Evolutionary conservation across 2,888 invertebrate species (phyloP).

Genomic region (Ashinkailepas kermadecensis): DNA sequence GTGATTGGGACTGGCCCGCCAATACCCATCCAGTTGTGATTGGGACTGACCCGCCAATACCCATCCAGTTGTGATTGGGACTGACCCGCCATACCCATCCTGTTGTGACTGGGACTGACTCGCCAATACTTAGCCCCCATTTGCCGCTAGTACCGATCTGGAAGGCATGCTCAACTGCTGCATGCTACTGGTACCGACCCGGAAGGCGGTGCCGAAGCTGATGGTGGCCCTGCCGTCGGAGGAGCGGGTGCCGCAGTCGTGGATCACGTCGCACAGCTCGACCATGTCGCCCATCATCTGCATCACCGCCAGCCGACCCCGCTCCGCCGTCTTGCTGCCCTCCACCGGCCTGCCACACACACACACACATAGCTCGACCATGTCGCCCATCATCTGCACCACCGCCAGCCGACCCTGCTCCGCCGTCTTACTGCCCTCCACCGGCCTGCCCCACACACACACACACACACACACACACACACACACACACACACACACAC

Average conservation of each 20-base stretch:
- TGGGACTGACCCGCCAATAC: no score
- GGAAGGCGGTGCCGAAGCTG: conserved; percentile 79
- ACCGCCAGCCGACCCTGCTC: conserved; percentile 79
- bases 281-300: conserved; percentile 79
- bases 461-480: no score
- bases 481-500: no score
- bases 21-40: no score
- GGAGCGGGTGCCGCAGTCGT: conserved; percentile 64
- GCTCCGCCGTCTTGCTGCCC: conserved; percentile 78
- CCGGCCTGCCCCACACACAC: conserved; percentile 54
- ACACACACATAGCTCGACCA: conserved; percentile 72
- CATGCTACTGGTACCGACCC: conserved; percentile 50
- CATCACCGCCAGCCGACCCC: conserved; percentile 79
- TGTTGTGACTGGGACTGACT: no score
- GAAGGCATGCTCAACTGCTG: no score
- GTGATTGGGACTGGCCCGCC: no score
- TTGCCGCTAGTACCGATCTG: no score
- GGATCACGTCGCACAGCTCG: conserved; percentile 82
- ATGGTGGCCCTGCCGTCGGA: conserved; percentile 64
- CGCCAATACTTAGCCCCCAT: no score
- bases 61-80: no score
- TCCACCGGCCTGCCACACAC: conserved; percentile 60
- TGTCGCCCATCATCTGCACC: conserved; percentile 72
- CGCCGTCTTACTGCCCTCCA: conserved; percentile 83
- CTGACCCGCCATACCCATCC: no score